These are phyloP conservation scores for Coelopa frigida DNA, from an alignment of 1,140 invertebrate genomes.

Conservation along the genomic window DNA sequence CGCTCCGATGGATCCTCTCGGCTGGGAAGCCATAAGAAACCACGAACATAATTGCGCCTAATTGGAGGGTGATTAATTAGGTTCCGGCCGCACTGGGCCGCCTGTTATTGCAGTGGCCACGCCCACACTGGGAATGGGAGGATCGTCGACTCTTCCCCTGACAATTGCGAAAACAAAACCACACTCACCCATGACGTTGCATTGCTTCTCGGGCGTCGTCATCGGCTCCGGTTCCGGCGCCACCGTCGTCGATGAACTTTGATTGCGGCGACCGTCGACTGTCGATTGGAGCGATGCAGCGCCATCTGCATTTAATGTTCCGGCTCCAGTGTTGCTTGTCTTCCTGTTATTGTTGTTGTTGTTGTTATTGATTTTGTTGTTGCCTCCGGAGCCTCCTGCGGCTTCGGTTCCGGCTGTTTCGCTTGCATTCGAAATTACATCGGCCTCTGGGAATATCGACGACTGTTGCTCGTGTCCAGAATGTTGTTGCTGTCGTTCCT, in stretches of 20 bases:
- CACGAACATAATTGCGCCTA: too few species aligned
- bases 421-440: conserved; percentile 42
- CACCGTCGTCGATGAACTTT: conserved; percentile 27
- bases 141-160: too few species aligned
- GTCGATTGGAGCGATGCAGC: neutral
- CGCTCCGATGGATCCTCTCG: too few species aligned
- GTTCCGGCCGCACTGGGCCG: too few species aligned
- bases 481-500: conserved; percentile 9
- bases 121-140: too few species aligned
- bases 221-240: conserved; percentile 28
- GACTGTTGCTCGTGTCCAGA: neutral
- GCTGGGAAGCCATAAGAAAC: too few species aligned
- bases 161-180: too few species aligned
- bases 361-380: conserved; percentile 18
- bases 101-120: too few species aligned
- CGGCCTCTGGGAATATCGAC: conserved; percentile 4
- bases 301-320: neutral
- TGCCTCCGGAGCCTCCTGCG: conserved; percentile 16
- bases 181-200: conserved; percentile 41
- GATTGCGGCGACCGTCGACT: conserved; percentile 12
- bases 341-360: conserved; percentile 6
- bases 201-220: conserved; percentile 36
- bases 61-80: too few species aligned
- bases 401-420: conserved; percentile 17
- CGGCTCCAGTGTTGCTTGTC: neutral